Conservation (phyloP, 2,888 invertebrate species). For the Drosophila nigricruria region DNA sequence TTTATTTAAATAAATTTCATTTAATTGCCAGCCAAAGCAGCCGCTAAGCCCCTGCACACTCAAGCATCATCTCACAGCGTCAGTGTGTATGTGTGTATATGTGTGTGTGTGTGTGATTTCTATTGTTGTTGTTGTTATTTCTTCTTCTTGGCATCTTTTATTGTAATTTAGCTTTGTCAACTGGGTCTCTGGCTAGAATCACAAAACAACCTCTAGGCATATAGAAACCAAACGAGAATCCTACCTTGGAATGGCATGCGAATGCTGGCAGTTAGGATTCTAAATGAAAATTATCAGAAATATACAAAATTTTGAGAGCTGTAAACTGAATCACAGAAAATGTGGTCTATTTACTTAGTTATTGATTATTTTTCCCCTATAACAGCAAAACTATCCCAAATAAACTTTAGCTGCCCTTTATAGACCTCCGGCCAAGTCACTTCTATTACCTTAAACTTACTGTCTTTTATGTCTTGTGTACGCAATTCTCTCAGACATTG, state of each 20-base stretch:
- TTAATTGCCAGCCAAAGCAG: constrained; percentile 78
- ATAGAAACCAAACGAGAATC: constrained; percentile 40
- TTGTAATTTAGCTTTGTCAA: constrained; percentile 73
- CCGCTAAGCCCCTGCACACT: constrained; percentile 41
- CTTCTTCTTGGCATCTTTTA: constrained; percentile 45
- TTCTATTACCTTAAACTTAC: background rate
- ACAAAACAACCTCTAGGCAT: constrained; percentile 52
- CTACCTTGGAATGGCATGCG: constrained; percentile 49
- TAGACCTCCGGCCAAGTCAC: background rate
- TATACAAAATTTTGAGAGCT: too few relatives aligned
- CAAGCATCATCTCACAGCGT: constrained; percentile 20
- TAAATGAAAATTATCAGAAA: background rate
- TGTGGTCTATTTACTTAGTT: background rate
- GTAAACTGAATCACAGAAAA: background rate
- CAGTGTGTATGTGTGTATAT: constrained; percentile 13
- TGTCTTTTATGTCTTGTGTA: background rate
- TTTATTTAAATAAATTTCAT: constrained; percentile 81
- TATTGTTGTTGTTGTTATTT: constrained; percentile 33
- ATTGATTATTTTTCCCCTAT: background rate
- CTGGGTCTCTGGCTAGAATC: constrained; percentile 55
- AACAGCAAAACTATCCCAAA: background rate
- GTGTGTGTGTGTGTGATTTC: constrained; percentile 23
- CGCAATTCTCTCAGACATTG: background rate
- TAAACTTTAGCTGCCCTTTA: background rate
- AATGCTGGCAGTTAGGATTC: constrained; percentile 3